phyloP scores from a whole-genome alignment of 2,888 invertebrate species.

The Pollenia griseotomentosa region DNA sequence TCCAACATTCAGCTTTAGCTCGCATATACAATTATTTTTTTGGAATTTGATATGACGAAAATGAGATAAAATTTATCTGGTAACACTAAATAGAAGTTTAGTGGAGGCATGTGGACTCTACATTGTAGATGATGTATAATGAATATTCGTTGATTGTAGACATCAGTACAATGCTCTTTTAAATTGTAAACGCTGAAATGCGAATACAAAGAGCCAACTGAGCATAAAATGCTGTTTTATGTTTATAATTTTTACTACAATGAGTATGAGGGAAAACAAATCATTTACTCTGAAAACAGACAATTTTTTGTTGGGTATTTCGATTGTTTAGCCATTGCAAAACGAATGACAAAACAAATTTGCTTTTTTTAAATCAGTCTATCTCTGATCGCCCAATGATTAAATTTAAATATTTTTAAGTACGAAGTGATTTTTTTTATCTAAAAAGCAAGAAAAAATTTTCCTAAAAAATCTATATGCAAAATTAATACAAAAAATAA shows the following conservation, averaged over 20 bases:
- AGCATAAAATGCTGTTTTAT: conserved; percentile 33
- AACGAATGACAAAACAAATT: conserved; percentile 72
- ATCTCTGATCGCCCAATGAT: conserved; percentile 84
- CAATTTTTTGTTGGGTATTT: conserved; percentile 57
- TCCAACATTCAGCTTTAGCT: too few species aligned
- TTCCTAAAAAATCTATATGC: conserved; percentile 47
- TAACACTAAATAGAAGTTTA: conserved; percentile 1
- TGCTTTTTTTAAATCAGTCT: conserved; percentile 79
- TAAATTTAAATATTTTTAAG: conserved; percentile 80
- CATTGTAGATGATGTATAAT: too few species aligned
- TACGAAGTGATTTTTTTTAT: conserved; percentile 62
- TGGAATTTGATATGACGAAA: too few species aligned
- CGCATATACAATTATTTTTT: too few species aligned
- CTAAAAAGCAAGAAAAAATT: conserved; percentile 56
- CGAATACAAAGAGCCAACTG: conserved; percentile 18
- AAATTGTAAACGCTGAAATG: conserved; percentile 8
- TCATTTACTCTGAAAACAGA: conserved; percentile 60
- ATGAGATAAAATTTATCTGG: neutral
- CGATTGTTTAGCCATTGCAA: conserved; percentile 64
- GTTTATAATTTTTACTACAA: conserved; percentile 5
- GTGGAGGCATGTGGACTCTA: neutral
- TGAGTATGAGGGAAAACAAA: conserved; percentile 45
- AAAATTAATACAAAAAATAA: conserved; percentile 66
- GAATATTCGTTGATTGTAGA: too few species aligned
- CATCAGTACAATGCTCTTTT: conserved; percentile 10